phyloP scores from a whole-genome alignment of 2,113 vertebrate genomes.

The Grammomys dolichurus region DNA sequence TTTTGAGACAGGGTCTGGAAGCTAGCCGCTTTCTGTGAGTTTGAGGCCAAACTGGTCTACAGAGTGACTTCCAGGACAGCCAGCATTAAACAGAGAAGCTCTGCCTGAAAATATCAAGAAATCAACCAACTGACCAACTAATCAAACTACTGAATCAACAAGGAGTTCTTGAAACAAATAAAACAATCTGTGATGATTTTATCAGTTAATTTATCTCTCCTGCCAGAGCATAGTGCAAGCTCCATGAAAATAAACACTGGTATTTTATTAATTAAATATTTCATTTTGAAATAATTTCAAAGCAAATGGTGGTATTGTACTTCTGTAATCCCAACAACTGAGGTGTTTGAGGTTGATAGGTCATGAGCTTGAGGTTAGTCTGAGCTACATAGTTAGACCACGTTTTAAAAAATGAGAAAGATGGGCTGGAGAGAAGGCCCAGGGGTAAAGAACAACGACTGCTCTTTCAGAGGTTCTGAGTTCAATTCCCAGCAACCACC shows the following conservation, averaged over 20 bases:
- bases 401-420: background rate
- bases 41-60: background rate
- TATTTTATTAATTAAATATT: background rate
- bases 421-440: no score
- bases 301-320: background rate
- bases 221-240: background rate
- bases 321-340: background rate
- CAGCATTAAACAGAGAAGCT: background rate
- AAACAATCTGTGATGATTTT: background rate
- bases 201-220: background rate
- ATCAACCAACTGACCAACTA: background rate
- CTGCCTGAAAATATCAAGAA: background rate
- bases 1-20: background rate
- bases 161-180: background rate
- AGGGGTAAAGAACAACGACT: no score
- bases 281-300: constrained; percentile 39
- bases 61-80: background rate
- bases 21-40: background rate
- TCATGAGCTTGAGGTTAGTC: background rate
- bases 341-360: background rate
- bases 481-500: no score
- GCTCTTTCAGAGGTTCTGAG: no score
- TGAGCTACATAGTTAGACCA: background rate
- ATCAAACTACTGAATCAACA: background rate
- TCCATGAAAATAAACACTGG: background rate